Base-by-base conservation (phyloP, 2,888 invertebrate species). In the Nomada goodeniana region DNA sequence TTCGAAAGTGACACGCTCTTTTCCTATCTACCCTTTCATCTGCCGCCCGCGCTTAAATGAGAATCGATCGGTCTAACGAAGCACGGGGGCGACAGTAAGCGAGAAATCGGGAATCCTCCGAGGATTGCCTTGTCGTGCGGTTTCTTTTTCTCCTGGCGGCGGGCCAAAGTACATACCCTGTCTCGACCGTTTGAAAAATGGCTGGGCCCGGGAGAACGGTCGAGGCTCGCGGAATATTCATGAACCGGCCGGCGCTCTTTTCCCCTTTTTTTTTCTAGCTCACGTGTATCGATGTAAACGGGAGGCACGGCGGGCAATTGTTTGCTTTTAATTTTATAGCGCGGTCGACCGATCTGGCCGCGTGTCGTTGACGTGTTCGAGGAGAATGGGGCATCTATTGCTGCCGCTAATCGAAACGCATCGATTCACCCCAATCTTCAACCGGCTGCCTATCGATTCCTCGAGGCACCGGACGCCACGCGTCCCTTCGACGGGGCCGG, bases 161-260 rank as follows among this genome's bases (percentile, higher is more conserved):
- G 68, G 72, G 68, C 71, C 83, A 72, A 71, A 74, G 74, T 71
- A 36, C 36, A 36, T 36, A 74, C 77, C 75, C 77, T 74, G 82
- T 77, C 77, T 63, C 72, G 76, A 13, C 20, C 57, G 72, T 47
- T 64, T 78, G 83, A 82, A 82, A 83, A 82, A 75, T 77, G 73
- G 61, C 76, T 10, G 20, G 57, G 64, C 18, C 52, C 76, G 52
- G 47, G 64, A 53, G 71, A 36, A n/a, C 63, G n/a, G 44, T 20
- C 55, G 59, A 50, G 67, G 57, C 53, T 61, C 50, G 53, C 20
- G 59, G 77, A 76, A 82, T 82, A 82, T 82, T 82, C 82, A 82
- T 80, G 82, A 76, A 71, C 42, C 67, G n/a, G 7, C 23, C 15
- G 7, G 4, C 9, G 26, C 59, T 53, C 42, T 29, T 63, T 29